Conservation (phyloP, 2,797 vertebrate genomes). For the Danio aesculapii region DNA sequence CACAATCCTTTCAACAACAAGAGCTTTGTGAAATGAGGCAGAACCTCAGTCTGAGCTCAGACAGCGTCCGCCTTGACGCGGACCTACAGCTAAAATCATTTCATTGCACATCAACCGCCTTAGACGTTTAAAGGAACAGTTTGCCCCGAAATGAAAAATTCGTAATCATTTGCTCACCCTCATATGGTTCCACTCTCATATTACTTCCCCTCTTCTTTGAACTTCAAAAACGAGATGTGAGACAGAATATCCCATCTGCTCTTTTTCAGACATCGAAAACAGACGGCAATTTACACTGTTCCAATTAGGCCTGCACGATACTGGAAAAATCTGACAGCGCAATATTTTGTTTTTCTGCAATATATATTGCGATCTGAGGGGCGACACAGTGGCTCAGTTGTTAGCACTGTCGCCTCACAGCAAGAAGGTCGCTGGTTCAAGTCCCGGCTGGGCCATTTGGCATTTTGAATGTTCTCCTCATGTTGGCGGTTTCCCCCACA, state of each 20-base stretch:
- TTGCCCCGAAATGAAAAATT: not conserved
- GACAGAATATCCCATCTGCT: not conserved
- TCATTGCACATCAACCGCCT: not conserved
- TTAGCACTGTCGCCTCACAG: too few relatives aligned
- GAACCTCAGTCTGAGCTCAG: conserved; percentile 1
- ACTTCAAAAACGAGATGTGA: not conserved
- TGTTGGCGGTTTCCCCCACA: too few relatives aligned
- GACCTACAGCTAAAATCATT: not conserved
- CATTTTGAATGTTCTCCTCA: too few relatives aligned
- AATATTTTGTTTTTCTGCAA: too few relatives aligned
- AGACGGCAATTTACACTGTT: not conserved
- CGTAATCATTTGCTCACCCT: not conserved
- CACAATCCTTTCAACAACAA: not conserved
- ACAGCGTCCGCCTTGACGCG: not conserved
- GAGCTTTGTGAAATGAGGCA: conserved; percentile 1
- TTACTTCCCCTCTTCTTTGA: conserved; percentile 1
- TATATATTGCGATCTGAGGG: too few relatives aligned
- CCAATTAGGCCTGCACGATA: too few relatives aligned
- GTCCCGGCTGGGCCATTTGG: too few relatives aligned
- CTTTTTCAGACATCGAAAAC: not conserved
- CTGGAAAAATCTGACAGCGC: too few relatives aligned
- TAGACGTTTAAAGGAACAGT: not conserved
- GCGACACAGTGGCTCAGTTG: too few relatives aligned
- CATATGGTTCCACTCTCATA: not conserved
- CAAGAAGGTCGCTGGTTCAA: too few relatives aligned